Evolutionary conservation across 2,888 invertebrate species (phyloP).

Genomic region (Cheilosia scutellata): DNA sequence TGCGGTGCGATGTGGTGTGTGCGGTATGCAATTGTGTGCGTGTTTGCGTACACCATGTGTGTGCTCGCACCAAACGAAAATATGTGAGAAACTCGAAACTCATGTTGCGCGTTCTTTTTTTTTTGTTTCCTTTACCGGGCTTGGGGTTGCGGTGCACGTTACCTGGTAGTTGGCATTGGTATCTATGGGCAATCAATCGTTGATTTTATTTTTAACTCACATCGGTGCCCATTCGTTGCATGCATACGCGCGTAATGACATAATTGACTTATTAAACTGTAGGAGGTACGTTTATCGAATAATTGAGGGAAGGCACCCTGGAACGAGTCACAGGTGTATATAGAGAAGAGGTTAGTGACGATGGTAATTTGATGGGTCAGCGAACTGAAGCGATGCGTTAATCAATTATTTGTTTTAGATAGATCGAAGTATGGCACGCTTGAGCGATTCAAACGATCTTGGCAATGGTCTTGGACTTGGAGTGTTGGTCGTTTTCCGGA

Average conservation of each 20-base stretch:
- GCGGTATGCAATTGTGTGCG: slow-evolving; percentile 48
- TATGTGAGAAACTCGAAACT: slow-evolving; percentile 42
- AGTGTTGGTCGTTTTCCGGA: neutral
- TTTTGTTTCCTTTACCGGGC: neutral
- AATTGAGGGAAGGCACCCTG: slow-evolving; percentile 1
- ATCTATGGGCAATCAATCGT: slow-evolving; percentile 42
- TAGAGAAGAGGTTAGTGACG: neutral
- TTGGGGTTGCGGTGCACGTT: slow-evolving; percentile 25
- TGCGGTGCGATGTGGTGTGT: slow-evolving; percentile 66
- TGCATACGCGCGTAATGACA: slow-evolving; percentile 41
- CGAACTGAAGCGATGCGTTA: slow-evolving; percentile 41
- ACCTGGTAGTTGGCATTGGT: slow-evolving; percentile 4
- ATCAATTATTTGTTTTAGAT: slow-evolving; percentile 57
- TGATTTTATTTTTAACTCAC: slow-evolving; percentile 42
- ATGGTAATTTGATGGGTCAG: slow-evolving; percentile 50
- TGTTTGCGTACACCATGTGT: slow-evolving; percentile 4
- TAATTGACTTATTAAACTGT: slow-evolving; percentile 62
- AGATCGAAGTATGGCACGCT: slow-evolving; percentile 17
- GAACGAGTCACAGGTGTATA: slow-evolving; percentile 41
- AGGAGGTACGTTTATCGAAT: slow-evolving; percentile 15
- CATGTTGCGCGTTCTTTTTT: slow-evolving; percentile 25
- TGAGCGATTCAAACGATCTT: slow-evolving; percentile 28
- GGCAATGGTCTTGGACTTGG: neutral
- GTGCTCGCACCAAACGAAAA: slow-evolving; percentile 8
- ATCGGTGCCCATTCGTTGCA: slow-evolving; percentile 23